A percentile compares a stretch with the other conserved stretches of the same genome.
Conservation (phyloP, 1,140 invertebrate genomes). For the Aphelenchoides avenae region DNA sequence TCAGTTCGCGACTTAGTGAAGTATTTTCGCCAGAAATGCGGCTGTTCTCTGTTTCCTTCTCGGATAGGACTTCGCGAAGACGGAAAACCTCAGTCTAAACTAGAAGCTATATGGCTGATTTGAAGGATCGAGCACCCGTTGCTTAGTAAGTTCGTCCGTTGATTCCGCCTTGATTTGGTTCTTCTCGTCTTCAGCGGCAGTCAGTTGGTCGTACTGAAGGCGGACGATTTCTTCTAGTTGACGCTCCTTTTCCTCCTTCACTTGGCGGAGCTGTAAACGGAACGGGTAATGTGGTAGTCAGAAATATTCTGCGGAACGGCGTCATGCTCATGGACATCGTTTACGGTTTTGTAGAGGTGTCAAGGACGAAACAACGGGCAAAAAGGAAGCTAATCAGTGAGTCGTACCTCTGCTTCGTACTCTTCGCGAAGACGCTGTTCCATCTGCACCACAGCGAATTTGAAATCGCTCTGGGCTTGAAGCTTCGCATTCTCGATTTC, state of each 20-base stretch:
- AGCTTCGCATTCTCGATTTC: conserved; percentile 37
- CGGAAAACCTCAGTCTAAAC: no score
- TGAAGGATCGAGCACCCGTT: no score
- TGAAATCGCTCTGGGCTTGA: conserved; percentile 33
- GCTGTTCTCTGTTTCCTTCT: no score
- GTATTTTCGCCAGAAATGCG: no score
- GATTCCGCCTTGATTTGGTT: conserved; percentile 28
- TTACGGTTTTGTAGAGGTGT: no score
- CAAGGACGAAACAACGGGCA: no score
- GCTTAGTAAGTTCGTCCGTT: conserved; percentile 22
- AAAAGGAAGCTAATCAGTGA: conserved; percentile 9
- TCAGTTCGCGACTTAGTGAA: no score
- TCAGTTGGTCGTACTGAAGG: conserved; percentile 15
- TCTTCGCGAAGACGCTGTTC: conserved; percentile 32
- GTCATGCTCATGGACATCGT: no score
- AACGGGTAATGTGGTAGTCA: no score
- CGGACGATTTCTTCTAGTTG: conserved; percentile 29
- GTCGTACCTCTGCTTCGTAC: conserved; percentile 27
- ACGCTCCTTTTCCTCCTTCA: conserved; percentile 37
- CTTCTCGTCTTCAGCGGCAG: conserved; percentile 18
- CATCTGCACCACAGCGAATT: conserved; percentile 38
- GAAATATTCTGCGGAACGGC: no score
- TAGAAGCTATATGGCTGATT: no score
- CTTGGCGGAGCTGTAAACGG: conserved; percentile 17
- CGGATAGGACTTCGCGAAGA: no score